phyloP scores from a whole-genome alignment of 2,113 vertebrate genomes.

The Petrocephalus zakoni region DNA sequence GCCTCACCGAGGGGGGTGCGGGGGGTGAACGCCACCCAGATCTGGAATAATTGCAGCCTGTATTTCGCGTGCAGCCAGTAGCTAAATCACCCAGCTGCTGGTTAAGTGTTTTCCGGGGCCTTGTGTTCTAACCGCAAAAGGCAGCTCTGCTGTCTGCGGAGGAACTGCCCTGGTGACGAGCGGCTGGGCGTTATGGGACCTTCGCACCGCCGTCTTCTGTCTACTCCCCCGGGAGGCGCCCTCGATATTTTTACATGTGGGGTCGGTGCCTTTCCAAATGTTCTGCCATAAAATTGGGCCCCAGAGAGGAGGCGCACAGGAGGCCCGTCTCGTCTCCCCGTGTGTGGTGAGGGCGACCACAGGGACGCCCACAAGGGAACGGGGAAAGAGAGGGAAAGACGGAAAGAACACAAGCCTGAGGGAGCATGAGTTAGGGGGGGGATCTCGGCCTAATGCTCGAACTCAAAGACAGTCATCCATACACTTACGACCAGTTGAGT shows the following conservation, averaged over 20 bases:
- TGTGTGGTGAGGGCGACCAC: not conserved
- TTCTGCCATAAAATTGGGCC: not conserved
- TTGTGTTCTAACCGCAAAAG: not conserved
- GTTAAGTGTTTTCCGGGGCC: conserved; percentile 39
- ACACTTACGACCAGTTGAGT: not conserved
- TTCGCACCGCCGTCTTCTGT: not conserved
- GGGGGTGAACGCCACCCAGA: conserved; percentile 3
- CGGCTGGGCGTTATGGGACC: not conserved
- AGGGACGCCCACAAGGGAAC: not conserved
- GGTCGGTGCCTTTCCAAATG: not conserved
- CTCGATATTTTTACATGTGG: not conserved
- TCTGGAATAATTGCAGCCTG: not conserved
- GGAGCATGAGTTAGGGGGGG: not conserved
- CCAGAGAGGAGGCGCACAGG: not conserved
- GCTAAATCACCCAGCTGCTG: conserved; percentile 13
- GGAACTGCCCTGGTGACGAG: not conserved
- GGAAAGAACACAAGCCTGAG: not conserved
- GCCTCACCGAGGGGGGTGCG: not conserved
- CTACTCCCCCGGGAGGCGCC: not conserved
- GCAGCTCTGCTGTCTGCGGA: not conserved
- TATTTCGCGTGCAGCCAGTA: not conserved
- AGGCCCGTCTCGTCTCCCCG: not conserved
- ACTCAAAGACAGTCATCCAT: not conserved
- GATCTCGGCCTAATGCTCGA: not conserved
- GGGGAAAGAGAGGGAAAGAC: not conserved